Percentiles rank a stretch among this genome's conserved stretches.
Evolutionary conservation across 2,888 invertebrate species (phyloP).

Genomic region (Barypeithes pellucidus): DNA sequence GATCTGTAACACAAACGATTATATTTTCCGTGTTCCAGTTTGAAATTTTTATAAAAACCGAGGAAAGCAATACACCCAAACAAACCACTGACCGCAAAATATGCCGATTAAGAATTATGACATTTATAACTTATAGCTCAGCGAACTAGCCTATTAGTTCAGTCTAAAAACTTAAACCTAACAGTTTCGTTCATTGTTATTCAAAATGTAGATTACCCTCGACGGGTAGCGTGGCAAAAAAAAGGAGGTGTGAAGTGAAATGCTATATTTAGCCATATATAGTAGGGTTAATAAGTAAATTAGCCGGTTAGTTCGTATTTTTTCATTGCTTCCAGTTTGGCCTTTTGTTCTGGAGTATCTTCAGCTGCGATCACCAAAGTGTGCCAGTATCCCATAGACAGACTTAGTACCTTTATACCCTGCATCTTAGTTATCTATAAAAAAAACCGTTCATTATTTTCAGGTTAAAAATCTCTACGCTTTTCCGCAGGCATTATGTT

Average conservation of each 20-base stretch:
- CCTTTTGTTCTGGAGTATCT: slow-evolving; percentile 78
- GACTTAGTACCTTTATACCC: slow-evolving; percentile 83
- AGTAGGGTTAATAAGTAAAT: slow-evolving; percentile 39
- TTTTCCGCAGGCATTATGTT: too few relatives aligned
- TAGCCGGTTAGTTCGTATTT: slow-evolving; percentile 44
- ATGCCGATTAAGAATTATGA: too few relatives aligned
- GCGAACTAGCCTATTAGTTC: background rate
- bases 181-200: background rate
- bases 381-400: slow-evolving; percentile 91
- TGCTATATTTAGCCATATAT: slow-evolving; percentile 37
- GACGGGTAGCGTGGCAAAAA: slow-evolving; percentile 5
- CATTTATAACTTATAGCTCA: too few relatives aligned
- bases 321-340: slow-evolving; percentile 72
- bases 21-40: too few relatives aligned
- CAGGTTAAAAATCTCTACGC: background rate
- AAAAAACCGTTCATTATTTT: slow-evolving; percentile 32
- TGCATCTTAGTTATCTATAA: slow-evolving; percentile 76
- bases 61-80: too few relatives aligned
- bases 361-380: slow-evolving; percentile 81
- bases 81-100: too few relatives aligned
- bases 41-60: too few relatives aligned
- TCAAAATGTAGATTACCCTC: background rate
- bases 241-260: slow-evolving; percentile 32
- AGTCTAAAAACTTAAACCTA: slow-evolving; percentile 24
- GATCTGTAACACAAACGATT: too few relatives aligned